Percentiles rank a stretch among this genome's conserved stretches.
These are phyloP conservation scores for Axea sp. DNA, from an alignment of 2,888 invertebrate species.

Conservation along the genomic window DNA sequence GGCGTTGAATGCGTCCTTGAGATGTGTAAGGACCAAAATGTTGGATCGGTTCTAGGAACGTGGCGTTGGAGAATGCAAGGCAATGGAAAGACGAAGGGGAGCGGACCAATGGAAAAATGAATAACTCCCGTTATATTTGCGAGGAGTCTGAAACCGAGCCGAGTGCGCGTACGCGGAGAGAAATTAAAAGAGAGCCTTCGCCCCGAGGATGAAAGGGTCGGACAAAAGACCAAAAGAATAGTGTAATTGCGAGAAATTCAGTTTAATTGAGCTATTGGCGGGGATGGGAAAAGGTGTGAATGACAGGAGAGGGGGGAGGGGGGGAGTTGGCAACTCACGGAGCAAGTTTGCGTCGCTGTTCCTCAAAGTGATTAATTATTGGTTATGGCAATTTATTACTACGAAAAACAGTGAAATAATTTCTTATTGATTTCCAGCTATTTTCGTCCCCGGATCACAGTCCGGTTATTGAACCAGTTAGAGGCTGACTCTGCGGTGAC, in stretches of 20 bases:
- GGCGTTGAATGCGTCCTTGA: conserved; percentile 9
- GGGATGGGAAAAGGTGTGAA: not conserved
- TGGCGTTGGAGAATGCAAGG: conserved; percentile 19
- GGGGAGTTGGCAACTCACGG: not conserved
- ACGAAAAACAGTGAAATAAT: conserved; percentile 46
- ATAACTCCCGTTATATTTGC: conserved; percentile 15
- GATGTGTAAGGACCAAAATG: conserved; percentile 32
- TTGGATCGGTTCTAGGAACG: conserved; percentile 25
- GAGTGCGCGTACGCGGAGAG: conserved; percentile 5
- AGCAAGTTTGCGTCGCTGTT: not conserved
- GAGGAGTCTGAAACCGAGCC: conserved; percentile 6
- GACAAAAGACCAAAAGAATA: conserved; percentile 5
- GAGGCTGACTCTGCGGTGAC: conserved; percentile 56
- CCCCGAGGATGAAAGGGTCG: not conserved
- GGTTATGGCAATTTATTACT: not conserved
- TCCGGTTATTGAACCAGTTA: conserved; percentile 58
- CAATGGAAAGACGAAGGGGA: conserved; percentile 12
- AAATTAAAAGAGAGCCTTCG: conserved; percentile 23
- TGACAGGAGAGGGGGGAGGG: not conserved
- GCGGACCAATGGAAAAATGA: conserved; percentile 24
- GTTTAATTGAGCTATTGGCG: conserved; percentile 2
- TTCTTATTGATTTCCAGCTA: conserved; percentile 57
- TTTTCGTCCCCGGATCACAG: conserved; percentile 41
- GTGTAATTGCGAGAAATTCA: not conserved
- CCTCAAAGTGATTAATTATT: conserved; percentile 10